Conservation (phyloP, 2,888 invertebrate genomes). For the Chalcis sispes region DNA sequence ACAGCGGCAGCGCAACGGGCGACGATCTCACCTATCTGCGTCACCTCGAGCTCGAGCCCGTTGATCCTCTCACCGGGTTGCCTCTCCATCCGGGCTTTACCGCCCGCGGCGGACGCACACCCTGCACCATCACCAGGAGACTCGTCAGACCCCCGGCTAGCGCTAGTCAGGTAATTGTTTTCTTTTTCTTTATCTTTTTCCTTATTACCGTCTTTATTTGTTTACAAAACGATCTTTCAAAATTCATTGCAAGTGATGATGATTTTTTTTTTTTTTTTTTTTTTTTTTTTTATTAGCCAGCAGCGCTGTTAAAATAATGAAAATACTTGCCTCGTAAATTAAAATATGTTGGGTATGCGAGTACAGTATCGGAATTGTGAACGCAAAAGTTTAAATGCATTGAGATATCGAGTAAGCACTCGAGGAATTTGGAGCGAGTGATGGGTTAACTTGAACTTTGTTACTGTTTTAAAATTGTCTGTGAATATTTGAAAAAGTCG, state of each 20-base stretch:
- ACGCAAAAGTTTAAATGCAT: too few species aligned
- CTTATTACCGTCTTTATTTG: neutral
- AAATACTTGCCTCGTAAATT: too few species aligned
- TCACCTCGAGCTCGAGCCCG: conserved; percentile 89
- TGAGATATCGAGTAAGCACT: too few species aligned
- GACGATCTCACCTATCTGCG: conserved; percentile 77
- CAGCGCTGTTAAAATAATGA: too few species aligned
- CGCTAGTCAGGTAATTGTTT: conserved; percentile 68
- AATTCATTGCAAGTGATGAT: too few species aligned
- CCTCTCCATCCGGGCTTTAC: conserved; percentile 77
- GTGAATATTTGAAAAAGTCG: conserved; percentile 28
- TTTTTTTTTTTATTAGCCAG: too few species aligned
- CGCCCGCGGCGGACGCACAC: conserved; percentile 84
- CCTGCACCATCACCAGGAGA: conserved; percentile 88
- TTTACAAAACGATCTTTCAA: too few species aligned
- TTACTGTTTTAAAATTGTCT: neutral
- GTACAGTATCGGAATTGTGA: too few species aligned
- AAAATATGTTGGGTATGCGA: too few species aligned
- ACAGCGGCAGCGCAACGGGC: conserved; percentile 62
- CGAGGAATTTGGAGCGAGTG: too few species aligned
- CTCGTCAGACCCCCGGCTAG: conserved; percentile 70
- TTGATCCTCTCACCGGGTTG: conserved; percentile 80
- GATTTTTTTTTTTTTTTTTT: too few species aligned
- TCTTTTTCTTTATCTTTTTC: neutral
- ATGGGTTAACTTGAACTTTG: too few species aligned